phyloP scores from a whole-genome alignment of 2,888 invertebrate species.

The Nycteola revayana region DNA sequence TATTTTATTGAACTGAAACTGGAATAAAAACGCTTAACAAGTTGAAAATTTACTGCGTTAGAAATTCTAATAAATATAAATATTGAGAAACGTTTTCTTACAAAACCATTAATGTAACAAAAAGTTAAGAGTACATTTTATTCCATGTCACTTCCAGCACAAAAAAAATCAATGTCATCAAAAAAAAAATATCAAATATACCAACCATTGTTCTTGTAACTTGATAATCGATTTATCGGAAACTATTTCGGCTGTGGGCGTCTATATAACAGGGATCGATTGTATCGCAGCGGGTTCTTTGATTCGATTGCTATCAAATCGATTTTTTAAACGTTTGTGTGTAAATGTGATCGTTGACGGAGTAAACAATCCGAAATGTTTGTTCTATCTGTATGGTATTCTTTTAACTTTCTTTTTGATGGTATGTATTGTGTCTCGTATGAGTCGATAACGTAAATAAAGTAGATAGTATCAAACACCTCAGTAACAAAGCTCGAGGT shows the following conservation, averaged over 20 bases:
- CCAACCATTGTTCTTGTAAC: conserved; percentile 67
- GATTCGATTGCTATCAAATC: conserved; percentile 23
- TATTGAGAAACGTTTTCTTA: too few species aligned
- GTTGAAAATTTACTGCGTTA: too few species aligned
- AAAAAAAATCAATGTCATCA: conserved; percentile 7
- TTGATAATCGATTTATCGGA: conserved; percentile 69
- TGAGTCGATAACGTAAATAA: too few species aligned
- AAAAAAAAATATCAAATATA: conserved; percentile 45
- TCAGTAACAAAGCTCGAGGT: too few species aligned
- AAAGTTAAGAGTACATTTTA: too few species aligned
- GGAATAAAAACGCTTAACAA: too few species aligned
- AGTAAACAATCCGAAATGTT: conserved; percentile 9
- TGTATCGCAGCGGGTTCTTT: conserved; percentile 35
- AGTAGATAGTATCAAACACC: neutral
- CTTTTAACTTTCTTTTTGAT: conserved; percentile 5
- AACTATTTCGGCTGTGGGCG: conserved; percentile 51
- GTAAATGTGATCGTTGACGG: conserved; percentile 14
- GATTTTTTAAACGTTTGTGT: conserved; percentile 25
- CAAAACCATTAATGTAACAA: too few species aligned
- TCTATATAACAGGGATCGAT: conserved; percentile 38
- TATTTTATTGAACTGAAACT: too few species aligned
- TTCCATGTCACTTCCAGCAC: conserved; percentile 16
- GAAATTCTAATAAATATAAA: too few species aligned
- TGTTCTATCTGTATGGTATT: neutral
- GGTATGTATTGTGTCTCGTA: neutral